These are phyloP conservation scores for Eptatretus burgeri DNA, from an alignment of 2,113 vertebrate genomes.

Conservation along the genomic window DNA sequence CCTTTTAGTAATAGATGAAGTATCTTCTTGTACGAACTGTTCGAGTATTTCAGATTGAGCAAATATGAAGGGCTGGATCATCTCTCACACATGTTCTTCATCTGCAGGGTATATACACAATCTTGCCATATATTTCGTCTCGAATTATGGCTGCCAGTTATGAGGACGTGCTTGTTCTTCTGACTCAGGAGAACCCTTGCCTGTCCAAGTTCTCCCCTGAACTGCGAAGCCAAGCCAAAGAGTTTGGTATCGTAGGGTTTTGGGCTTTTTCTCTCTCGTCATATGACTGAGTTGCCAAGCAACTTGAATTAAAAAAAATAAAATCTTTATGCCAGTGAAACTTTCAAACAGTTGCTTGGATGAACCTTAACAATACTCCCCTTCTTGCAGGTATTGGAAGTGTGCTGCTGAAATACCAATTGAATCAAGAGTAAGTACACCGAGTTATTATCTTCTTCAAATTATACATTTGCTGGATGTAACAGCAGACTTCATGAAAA, in stretches of 20 bases:
- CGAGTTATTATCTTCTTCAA: no score
- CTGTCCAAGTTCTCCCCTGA: constrained; percentile 49
- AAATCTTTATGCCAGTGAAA: neutral
- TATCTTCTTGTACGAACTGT: no score
- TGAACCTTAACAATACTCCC: neutral
- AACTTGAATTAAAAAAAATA: neutral
- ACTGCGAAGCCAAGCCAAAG: constrained; percentile 44
- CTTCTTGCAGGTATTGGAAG: constrained; percentile 47
- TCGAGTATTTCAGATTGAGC: no score
- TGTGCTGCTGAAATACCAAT: constrained; percentile 59
- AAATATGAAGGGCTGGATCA: neutral
- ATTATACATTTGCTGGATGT: no score
- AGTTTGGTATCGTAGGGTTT: constrained; percentile 26
- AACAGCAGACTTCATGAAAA: no score
- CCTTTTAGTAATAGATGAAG: no score
- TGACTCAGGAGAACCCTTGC: constrained; percentile 90
- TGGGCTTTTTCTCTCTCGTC: neutral
- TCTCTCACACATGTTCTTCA: constrained; percentile 9
- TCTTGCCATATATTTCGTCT: constrained; percentile 68
- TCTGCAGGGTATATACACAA: constrained; percentile 57
- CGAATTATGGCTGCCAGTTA: constrained; percentile 42
- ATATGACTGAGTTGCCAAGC: neutral
- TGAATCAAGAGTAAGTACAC: constrained; percentile 40
- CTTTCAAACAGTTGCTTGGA: no score
- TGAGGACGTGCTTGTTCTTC: constrained; percentile 69